Evolutionary conservation across 1,140 invertebrate species (phyloP).

Genomic region (Cotesia vestalis): DNA sequence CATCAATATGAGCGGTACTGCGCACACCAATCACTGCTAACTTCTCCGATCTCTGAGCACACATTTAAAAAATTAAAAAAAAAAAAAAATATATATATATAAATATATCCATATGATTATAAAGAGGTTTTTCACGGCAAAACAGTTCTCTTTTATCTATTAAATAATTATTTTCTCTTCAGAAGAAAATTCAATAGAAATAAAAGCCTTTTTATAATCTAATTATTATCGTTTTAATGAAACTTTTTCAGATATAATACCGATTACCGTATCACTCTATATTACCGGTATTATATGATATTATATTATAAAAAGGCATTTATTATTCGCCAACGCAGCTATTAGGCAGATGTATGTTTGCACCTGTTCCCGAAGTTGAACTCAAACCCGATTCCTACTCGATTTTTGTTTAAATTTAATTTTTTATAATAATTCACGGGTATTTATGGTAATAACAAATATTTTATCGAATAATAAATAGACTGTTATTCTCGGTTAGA

Average conservation of each 20-base stretch:
- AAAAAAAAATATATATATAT: background rate
- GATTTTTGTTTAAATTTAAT: too few relatives aligned
- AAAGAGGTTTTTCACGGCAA: too few relatives aligned
- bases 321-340: background rate
- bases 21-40: conserved; percentile 14
- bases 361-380: background rate
- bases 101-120: background rate
- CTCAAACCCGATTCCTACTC: too few relatives aligned
- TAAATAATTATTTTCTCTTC: too few relatives aligned
- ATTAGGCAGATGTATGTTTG: conserved; percentile 5
- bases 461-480: too few relatives aligned
- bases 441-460: too few relatives aligned
- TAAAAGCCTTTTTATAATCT: too few relatives aligned
- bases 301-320: background rate
- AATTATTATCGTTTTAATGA: too few relatives aligned
- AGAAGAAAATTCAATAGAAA: too few relatives aligned
- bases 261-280: background rate
- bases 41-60: conserved; percentile 6
- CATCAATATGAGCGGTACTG: conserved; percentile 19
- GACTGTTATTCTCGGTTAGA: too few relatives aligned
- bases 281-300: background rate
- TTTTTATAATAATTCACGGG: too few relatives aligned
- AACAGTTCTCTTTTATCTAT: too few relatives aligned
- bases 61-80: background rate
- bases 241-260: background rate